A percentile compares a stretch with the other conserved stretches of the same genome.
These are phyloP conservation scores for Stegophylla sp. DNA, from an alignment of 2,888 invertebrate genomes.

Conservation along the genomic window DNA sequence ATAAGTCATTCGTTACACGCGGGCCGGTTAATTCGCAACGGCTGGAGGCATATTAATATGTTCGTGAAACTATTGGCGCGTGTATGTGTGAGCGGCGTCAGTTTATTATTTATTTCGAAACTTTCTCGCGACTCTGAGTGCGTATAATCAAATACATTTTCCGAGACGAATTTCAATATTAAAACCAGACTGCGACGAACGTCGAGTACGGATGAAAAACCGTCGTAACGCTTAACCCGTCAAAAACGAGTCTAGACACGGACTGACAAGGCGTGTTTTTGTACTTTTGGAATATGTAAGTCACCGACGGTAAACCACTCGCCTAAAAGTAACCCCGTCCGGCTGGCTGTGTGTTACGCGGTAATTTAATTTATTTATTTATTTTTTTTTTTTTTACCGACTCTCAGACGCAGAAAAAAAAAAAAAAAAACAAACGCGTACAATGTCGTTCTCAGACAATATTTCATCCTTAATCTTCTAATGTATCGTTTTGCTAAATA, in stretches of 20 bases:
- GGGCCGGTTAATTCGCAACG: too few species aligned
- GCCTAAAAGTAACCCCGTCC: not conserved
- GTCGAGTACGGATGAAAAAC: not conserved
- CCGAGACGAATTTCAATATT: not conserved
- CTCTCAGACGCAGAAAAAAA: too few species aligned
- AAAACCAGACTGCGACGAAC: conserved; percentile 3
- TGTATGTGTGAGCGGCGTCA: too few species aligned
- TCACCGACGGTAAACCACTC: not conserved
- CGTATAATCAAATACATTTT: not conserved
- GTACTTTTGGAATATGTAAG: not conserved
- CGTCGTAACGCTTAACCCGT: too few species aligned
- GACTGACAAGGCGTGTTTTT: not conserved
- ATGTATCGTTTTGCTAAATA: not conserved
- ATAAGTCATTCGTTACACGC: too few species aligned
- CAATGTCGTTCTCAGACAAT: not conserved
- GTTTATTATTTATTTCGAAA: not conserved
- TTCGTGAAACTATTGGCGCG: too few species aligned
- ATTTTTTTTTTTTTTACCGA: too few species aligned
- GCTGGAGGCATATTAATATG: too few species aligned
- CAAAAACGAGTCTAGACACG: not conserved
- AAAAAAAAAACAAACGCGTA: too few species aligned
- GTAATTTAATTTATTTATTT: too few species aligned
- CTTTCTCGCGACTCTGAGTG: not conserved
- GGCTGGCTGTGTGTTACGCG: too few species aligned
- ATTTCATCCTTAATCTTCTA: conserved; percentile 3